Evolutionary conservation across 2,113 vertebrate genomes (phyloP).

Genomic region (Tylochromis polylepis): DNA sequence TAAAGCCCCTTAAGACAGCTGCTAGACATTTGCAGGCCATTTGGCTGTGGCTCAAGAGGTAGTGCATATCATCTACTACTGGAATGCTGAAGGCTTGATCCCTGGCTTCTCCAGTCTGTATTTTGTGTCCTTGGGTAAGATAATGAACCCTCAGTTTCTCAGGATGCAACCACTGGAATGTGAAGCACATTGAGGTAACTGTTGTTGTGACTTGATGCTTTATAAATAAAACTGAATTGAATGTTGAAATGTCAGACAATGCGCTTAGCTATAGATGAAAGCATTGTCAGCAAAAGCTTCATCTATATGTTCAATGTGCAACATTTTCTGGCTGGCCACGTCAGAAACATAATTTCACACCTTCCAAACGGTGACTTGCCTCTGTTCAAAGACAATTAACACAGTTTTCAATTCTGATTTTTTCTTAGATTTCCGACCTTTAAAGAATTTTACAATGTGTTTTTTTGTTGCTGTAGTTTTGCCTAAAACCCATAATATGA

Average conservation of each 20-base stretch:
- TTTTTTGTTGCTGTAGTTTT: not conserved
- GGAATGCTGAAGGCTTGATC: not conserved
- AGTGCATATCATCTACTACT: not conserved
- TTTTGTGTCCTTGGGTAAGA: not conserved
- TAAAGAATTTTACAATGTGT: not conserved
- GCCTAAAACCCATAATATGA: not conserved
- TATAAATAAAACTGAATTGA: not conserved
- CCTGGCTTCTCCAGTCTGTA: not conserved
- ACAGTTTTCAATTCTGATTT: not conserved
- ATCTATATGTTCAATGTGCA: not conserved
- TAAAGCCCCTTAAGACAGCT: not conserved
- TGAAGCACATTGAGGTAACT: not conserved
- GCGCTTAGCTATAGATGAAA: not conserved
- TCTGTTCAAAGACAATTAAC: not conserved
- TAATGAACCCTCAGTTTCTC: not conserved
- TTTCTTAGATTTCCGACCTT: not conserved
- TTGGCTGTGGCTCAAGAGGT: not conserved
- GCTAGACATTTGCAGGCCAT: too few species aligned
- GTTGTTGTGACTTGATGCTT: not conserved
- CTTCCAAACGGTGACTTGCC: not conserved
- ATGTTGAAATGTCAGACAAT: not conserved
- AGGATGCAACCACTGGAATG: not conserved
- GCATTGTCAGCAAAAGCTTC: not conserved
- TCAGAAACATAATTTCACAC: not conserved
- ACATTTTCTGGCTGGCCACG: not conserved